These are phyloP conservation scores for Oppia nitens DNA, from an alignment of 1,140 invertebrate genomes.

Conservation along the genomic window DNA sequence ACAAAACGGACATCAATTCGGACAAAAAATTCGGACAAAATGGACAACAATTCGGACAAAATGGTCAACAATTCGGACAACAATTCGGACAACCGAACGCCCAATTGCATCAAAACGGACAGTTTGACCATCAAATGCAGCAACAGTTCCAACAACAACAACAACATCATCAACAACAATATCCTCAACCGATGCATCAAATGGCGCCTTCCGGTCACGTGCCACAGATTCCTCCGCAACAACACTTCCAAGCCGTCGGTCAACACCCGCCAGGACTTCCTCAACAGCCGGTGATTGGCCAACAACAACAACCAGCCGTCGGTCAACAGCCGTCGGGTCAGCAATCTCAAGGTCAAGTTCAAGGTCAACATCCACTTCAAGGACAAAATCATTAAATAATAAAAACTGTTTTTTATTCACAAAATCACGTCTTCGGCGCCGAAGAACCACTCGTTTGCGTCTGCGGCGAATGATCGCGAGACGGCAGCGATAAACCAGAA, in stretches of 20 bases:
- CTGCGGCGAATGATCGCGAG: neutral
- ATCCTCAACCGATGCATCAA: conserved; percentile 14
- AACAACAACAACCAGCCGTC: conserved; percentile 12
- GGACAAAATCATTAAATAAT: too few species aligned
- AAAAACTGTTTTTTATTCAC: too few species aligned
- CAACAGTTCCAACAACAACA: conserved; percentile 3
- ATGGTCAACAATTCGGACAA: conserved; percentile 3
- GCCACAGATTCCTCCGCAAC: conserved; percentile 14
- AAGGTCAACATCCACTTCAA: too few species aligned
- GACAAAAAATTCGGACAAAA: neutral
- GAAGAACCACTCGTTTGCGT: too few species aligned
- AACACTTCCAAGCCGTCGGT: conserved; percentile 15
- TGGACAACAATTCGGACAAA: conserved; percentile 5
- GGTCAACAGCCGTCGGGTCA: conserved; percentile 8
- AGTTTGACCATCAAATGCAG: conserved; percentile 11
- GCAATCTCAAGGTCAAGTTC: conserved; percentile 15
- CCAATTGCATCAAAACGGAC: conserved; percentile 6
- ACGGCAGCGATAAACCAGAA: neutral
- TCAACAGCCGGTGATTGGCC: conserved; percentile 15
- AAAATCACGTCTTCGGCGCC: too few species aligned
- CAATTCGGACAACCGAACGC: conserved; percentile 10
- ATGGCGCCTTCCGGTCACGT: conserved; percentile 8
- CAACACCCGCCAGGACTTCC: conserved; percentile 9
- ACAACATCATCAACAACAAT: conserved; percentile 14
- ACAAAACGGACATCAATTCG: conserved; percentile 1